A percentile compares a stretch with the other conserved stretches of the same genome.
These are phyloP conservation scores for Smittia aterrima DNA, from an alignment of 2,888 invertebrate genomes.

Conservation along the genomic window DNA sequence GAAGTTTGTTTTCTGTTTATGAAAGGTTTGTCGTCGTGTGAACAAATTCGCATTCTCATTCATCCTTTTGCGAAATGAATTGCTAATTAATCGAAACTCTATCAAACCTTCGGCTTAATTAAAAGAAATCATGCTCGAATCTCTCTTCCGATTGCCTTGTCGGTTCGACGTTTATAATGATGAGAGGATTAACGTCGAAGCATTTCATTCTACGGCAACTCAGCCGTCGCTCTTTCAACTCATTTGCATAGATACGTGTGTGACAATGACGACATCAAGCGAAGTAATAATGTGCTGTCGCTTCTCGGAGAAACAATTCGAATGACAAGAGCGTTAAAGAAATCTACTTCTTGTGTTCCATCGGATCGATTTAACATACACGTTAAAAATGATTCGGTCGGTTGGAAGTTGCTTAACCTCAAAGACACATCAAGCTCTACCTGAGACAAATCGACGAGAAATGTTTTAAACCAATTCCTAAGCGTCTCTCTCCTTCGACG, in stretches of 20 bases:
- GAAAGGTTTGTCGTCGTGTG: not conserved
- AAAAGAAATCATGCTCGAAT: not conserved
- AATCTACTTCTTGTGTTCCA: slow-evolving; percentile 23
- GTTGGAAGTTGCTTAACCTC: not conserved
- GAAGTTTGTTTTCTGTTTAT: slow-evolving; percentile 8
- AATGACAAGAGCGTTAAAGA: not conserved
- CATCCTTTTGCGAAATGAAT: not conserved
- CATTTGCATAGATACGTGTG: not conserved
- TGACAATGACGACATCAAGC: not conserved
- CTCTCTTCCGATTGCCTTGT: not conserved
- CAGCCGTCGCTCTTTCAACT: not conserved
- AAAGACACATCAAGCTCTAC: no score
- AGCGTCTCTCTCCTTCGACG: no score
- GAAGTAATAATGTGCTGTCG: not conserved
- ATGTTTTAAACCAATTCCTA: not conserved
- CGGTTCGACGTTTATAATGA: not conserved
- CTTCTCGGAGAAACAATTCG: slow-evolving; percentile 4
- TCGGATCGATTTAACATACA: not conserved
- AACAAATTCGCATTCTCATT: not conserved
- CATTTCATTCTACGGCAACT: not conserved
- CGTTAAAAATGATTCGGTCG: not conserved
- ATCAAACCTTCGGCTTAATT: not conserved
- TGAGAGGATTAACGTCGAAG: slow-evolving; percentile 3
- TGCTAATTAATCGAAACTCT: not conserved
- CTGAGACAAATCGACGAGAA: not conserved